Base-by-base conservation (phyloP, 2,888 invertebrate genomes). In the Colletes collaris region DNA sequence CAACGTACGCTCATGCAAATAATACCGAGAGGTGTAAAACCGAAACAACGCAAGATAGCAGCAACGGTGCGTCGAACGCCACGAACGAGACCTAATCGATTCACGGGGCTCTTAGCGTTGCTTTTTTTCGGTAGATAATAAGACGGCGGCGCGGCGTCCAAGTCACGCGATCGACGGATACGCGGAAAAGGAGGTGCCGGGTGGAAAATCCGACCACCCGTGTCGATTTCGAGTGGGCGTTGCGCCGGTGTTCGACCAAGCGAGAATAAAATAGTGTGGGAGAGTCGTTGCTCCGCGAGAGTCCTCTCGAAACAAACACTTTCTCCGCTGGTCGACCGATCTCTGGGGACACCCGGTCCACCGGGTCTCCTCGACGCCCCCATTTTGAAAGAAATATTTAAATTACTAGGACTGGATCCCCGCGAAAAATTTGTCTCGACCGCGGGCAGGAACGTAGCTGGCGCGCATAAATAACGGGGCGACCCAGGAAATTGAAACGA, bases 251-350 rank as follows among this genome's bases (percentile, higher is more conserved):
- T 56, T 72, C 56, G 63, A 8, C 59, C 55, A 44, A 77, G 58
- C 76, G 71, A 60, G 79, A 65, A 79, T 86, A 84, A 89, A 87
- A 88, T 87, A 87, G 87, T 87, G 84, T 81, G 83, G 76, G 81
- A 85, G 82, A 85, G 75, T 52, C 62, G 65, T 62, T 64, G 64
- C 63, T 60, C 59, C 71, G 71, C 80, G 75, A 76, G 72, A 79
- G 60, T 74, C 81, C 66, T 59, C 77, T 66, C 80, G 79, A 83
- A 83, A 85, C 85, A 86, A 88, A 86, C 88, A 91, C 91, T 91
- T 92, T 91, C 91, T 90, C 90, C 87, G 86, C 73, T 88, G 87
- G 82, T 62, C 60, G 72, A 63, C 60, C 76, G 66, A 86, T 86
- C 83, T 77, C 27, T 86, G 85, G 82, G 88, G 89, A 88, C 89